A percentile compares a stretch with the other conserved stretches of the same genome.
These are phyloP conservation scores for Xiphophorus birchmanni DNA, from an alignment of 2,797 vertebrate genomes.

Conservation along the genomic window DNA sequence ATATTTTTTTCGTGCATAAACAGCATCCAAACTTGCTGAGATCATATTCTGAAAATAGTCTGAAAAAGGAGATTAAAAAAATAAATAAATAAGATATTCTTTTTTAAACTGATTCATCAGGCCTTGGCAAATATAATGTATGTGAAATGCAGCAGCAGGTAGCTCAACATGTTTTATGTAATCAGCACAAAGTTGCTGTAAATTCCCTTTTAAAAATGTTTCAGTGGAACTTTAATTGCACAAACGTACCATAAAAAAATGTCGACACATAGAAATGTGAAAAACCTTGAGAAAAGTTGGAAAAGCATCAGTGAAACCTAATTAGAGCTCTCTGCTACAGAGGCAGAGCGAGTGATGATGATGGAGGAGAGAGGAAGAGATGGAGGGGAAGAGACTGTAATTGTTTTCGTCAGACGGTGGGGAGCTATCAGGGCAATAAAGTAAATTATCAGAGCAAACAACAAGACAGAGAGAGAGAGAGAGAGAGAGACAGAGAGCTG, in stretches of 20 bases:
- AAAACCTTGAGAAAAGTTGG: not conserved
- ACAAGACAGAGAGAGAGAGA: constrained; percentile 31
- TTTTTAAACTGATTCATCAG: not conserved
- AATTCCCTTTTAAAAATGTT: not conserved
- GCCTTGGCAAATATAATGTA: not conserved
- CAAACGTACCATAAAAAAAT: constrained; percentile 4
- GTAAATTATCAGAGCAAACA: constrained; percentile 97
- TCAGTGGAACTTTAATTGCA: not conserved
- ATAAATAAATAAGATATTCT: not conserved
- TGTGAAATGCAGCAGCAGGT: not conserved
- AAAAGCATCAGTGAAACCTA: constrained; percentile 41
- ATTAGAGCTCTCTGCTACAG: constrained; percentile 78
- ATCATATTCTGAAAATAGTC: too few species aligned
- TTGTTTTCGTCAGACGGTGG: constrained; percentile 99
- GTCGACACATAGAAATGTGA: constrained; percentile 5
- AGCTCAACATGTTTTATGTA: not conserved
- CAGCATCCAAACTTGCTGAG: not conserved
- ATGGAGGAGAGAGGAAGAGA: constrained; percentile 36
- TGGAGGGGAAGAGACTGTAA: constrained; percentile 85
- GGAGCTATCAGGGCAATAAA: constrained; percentile 99
- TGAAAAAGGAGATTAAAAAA: too few species aligned
- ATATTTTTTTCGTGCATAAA: not conserved
- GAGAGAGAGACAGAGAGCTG: constrained; percentile 82
- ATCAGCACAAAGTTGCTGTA: not conserved
- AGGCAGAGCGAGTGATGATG: constrained; percentile 55